These are phyloP conservation scores for Pristionchus mayeri DNA, from an alignment of 2,888 invertebrate genomes.

Conservation along the genomic window DNA sequence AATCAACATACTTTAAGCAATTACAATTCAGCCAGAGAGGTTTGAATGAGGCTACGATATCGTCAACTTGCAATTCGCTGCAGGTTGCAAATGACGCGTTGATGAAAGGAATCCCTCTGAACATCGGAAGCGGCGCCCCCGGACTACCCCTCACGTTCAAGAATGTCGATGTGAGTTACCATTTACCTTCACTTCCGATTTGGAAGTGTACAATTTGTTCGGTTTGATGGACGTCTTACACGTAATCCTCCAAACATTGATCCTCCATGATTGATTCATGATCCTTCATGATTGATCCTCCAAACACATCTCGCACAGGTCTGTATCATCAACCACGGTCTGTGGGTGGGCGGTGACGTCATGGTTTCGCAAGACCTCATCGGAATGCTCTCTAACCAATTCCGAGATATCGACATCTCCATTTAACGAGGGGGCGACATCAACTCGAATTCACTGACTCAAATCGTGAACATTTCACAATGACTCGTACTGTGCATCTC, in stretches of 20 bases:
- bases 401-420: background rate
- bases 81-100: slow-evolving; percentile 72
- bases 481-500: no score
- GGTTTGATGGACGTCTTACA: no score
- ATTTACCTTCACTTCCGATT: background rate
- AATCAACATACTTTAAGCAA: no score
- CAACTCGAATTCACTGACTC: no score
- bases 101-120: slow-evolving; percentile 68
- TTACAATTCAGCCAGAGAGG: background rate
- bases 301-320: background rate
- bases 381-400: background rate
- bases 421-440: no score
- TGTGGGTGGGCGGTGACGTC: slow-evolving; percentile 71
- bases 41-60: no score
- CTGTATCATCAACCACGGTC: slow-evolving; percentile 70
- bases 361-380: slow-evolving; percentile 66
- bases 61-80: slow-evolving; percentile 45
- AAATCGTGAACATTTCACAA: no score
- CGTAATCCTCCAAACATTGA: no score
- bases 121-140: slow-evolving; percentile 60
- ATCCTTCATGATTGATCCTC: no score
- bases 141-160: slow-evolving; percentile 68
- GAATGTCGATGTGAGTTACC: no score
- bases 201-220: background rate
- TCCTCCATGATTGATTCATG: no score